Base-by-base conservation (phyloP, 2,113 vertebrate genomes). In the Pygoscelis antarcticus region DNA sequence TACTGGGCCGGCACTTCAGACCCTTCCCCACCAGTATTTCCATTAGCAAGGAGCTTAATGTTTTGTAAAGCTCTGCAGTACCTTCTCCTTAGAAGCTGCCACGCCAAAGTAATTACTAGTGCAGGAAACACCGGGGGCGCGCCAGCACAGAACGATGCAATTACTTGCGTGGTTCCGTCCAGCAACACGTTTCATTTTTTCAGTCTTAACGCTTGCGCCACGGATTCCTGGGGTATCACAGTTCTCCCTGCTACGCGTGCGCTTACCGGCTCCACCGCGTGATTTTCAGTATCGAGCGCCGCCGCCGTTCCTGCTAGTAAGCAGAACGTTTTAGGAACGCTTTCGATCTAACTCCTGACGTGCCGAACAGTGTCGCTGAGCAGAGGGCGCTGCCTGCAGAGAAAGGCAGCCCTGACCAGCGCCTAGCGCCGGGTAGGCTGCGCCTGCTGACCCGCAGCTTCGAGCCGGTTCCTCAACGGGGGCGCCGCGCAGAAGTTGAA, bases 1-100 rank as follows among this genome's bases (percentile, higher is more conserved):
- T 40, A 29, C 46, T 83, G 68, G 96, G 95, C 57, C 92, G 94
- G 49, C 92, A 90, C 80, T 96, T 97, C 80, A 81, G 85, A 36
- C 77, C 94, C 17, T 97, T 98, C 36, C 95, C 94, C n/a, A 40
- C 81, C 8, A 60, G 58, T 9, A 10, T 90, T 34, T 97, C 93
- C 51, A 89, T 93, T 13, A 66, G 49, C 20, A 55, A 89, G 61
- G 79, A 51, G 19, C 54, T 96, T 12, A 54, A 32, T 11, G n/a
- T 94, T 40, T 57, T 57, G 30, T 38, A 69, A 86, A 77, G 89
- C 96, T 16, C 86, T 72, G 83, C 75, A 75, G 42, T 20, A 26
- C 27, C 79, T 97, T 5, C 68, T 95, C 72, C 60, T 83, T 23
- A 92, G 89, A 76, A 95, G 95, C 69, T 46, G 65, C 40, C 6